Evolutionary conservation across 1,140 invertebrate genomes (phyloP), one percentile per base, ranked within the genome.

Genomic region (Brachionus plicatilis): DNA sequence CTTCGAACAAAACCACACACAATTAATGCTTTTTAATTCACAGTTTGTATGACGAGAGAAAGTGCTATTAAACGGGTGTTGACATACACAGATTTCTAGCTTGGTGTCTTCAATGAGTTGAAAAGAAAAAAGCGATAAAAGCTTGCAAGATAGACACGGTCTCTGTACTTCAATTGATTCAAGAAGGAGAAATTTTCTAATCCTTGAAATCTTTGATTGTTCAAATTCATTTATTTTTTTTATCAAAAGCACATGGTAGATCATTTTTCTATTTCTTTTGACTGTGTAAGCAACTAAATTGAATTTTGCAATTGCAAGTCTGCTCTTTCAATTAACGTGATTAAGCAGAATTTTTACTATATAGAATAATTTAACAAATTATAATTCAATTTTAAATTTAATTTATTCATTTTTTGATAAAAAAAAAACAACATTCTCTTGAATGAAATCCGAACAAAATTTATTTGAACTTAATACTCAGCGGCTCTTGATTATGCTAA

Each of bases 401-500:
- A 72, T 72, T 72, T 43, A 72, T 72, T 72, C 68, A 72, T 72
- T 41, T 72, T 17, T 72, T 41, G n/a, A 3, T 45, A 24, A 65
- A 65, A 37, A 37, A 37, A 37, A 5, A 37, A 37, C 33, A 65
- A 65, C 56, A 8, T 72, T 43, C 11, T 41, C 37, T 72, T 45
- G n/a, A 41, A 6, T 72, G 17, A 43, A 43, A 72, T 17, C 7
- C n/a, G 14, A 72, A 43, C 17, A 72, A 72, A 43, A 72, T 17
- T 17, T 0, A 43, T 27, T 72, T 72, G 17, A 72, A 68, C 27
- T 68, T 68, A 33, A 3, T n/a, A 72, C 41, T 72, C 68, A 17
- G 12, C 17, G 68, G 29, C 68, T 41, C n/a, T 72, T 72, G 20
- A 72, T 72, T 72, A 72, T 72, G 68, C 68, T 72, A 72, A 72